Base-by-base conservation (phyloP, 1,140 invertebrate genomes). In the Oreohelix idahoensis region DNA sequence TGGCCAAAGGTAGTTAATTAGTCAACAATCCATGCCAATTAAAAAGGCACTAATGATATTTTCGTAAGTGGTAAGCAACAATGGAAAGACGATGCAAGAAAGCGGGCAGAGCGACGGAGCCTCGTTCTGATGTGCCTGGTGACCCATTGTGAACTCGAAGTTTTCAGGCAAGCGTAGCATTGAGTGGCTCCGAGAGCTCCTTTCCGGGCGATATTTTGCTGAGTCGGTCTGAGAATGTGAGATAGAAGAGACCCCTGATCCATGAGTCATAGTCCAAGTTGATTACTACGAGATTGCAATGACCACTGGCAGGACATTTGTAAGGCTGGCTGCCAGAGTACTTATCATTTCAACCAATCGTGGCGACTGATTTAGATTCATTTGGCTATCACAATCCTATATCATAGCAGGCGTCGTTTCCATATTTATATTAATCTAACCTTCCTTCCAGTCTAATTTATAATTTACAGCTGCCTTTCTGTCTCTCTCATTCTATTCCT, bases 161-260 rank as follows among this genome's bases (percentile, higher is more conserved):
- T n/a, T 66, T 66, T 66, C 63, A 29, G 5, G 29, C 63, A 2
- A 17, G 29, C 29, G 63, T 66, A n/a, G 8, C 53, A 58, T 23
- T 23, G 63, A 66, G 63, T 66, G 63, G 63, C 8, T n/a, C 23
- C 29, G 63, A 66, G 63, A 66, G 63, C 63, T 66, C 63, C 63
- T 66, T 66, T 66, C 63, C 63, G 63, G 63, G 63, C 63, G 17
- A 11, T 35, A 17, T 66, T 32, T 0, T 23, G 0, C 63, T 11
- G 5, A n/a, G n/a, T 32, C 29, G 8, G 63, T 66, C 63, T 66
- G 63, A 32, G 63, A 32, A 66, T n/a, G 63, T 66, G 63, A 66
- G 63, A 66, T 66, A 66, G 63, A 66, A 32, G 63, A 66, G 63
- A 66, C 63, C 63, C 32, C 63, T 66, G 63, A 32, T 66, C 63